Evolutionary conservation across 1,140 invertebrate genomes (phyloP), one percentile per base, ranked within the genome.

Genomic region (Listronotus bonariensis): DNA sequence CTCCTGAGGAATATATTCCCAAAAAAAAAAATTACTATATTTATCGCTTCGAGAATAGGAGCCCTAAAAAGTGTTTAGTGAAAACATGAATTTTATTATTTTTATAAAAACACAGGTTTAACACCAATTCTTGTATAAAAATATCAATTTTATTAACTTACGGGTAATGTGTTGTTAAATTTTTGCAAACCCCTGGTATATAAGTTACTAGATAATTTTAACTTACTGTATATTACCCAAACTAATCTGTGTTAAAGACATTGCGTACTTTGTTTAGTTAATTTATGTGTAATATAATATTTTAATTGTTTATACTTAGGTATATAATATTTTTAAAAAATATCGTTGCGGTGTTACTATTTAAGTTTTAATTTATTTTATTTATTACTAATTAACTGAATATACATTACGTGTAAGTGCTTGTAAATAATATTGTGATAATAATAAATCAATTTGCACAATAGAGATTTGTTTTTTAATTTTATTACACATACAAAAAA

Each of bases 341-440:
- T 62, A 46, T 63, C 55, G 55, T 69, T 71, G 36, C 36, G 42
- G 15, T 57, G 57, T 66, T 62, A 38, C 12, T 41, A 53, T 63
- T 69, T 46, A 46, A 42, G 48, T 68, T 42, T 40, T 36, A 32
- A 43, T 59, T 53, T 59, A 54, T 64, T 63, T 59, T 51, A 65
- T 68, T 72, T 74, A 67, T 72, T 68, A 68, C 46, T 67, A 67
- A 67, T 64, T 65, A 72, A 72, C 56, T 70, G 59, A 69, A 69
- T 70, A 73, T 70, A 70, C 65, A 71, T 69, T 72, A 72, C 68
- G 74, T 76, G 69, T 74, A 73, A 76, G 72, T 74, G 74, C 74
- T 76, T 76, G 74, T 76, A 76, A 73, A 76, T 76, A 76, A 73
- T 71, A 76, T 76, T 76, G 74, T 76, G 74, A 76, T 76, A 76